Conservation (phyloP, 2,888 invertebrate species). For the Dryocosmus kuriphilus region DNA sequence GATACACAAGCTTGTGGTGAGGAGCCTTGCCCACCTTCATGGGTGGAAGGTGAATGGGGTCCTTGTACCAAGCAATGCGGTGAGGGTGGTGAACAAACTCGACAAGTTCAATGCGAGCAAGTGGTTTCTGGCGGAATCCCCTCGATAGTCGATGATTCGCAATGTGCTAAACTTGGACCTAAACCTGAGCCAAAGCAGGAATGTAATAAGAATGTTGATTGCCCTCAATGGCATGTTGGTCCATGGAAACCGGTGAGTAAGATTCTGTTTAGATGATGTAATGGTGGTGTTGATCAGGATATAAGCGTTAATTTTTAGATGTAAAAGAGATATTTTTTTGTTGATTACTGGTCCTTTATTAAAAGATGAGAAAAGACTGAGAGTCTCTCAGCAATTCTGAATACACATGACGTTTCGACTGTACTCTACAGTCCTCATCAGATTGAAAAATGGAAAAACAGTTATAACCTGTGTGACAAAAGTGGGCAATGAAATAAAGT, state of each 20-base stretch:
- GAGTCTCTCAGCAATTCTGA: too few species aligned
- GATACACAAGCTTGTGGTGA: conserved; percentile 86
- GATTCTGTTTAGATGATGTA: too few species aligned
- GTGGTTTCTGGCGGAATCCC: conserved; percentile 85
- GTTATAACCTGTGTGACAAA: too few species aligned
- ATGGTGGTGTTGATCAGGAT: too few species aligned
- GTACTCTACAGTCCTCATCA: too few species aligned
- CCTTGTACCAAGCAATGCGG: conserved; percentile 92
- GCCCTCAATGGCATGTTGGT: conserved; percentile 92
- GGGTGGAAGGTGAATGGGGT: conserved; percentile 89
- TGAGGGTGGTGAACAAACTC: conserved; percentile 84
- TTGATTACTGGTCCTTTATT: too few species aligned
- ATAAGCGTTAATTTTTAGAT: too few species aligned
- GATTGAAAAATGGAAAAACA: too few species aligned
- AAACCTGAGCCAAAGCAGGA: conserved; percentile 85
- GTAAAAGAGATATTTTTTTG: too few species aligned
- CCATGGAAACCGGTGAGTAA: conserved; percentile 92
- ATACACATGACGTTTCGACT: too few species aligned
- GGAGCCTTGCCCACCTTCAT: conserved; percentile 88
- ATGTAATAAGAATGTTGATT: conserved; percentile 88
- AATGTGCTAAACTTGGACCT: conserved; percentile 85
- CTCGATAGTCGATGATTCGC: conserved; percentile 86
- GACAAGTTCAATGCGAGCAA: conserved; percentile 89
- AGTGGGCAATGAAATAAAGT: too few species aligned
- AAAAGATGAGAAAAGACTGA: too few species aligned